phyloP scores from a whole-genome alignment of 2,797 vertebrate genomes.

The Sebastes glaucus region DNA sequence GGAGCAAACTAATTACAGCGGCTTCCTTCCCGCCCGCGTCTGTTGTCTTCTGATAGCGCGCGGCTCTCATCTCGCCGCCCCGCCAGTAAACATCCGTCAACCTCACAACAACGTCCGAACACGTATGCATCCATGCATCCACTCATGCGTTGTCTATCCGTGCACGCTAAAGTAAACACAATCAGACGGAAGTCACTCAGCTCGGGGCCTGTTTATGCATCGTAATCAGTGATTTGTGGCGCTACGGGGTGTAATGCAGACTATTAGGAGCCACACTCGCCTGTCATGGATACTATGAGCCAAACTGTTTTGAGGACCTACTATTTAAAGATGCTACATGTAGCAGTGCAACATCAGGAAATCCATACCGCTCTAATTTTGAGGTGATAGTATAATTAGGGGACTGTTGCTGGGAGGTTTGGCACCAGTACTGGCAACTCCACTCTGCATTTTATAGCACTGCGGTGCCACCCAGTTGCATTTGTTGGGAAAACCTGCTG shows the following conservation, averaged over 20 bases:
- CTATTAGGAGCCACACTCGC: constrained; percentile 50
- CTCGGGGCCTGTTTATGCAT: constrained; percentile 13
- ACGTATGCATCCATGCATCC: neutral
- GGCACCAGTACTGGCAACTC: constrained; percentile 20
- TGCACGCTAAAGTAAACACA: constrained; percentile 21
- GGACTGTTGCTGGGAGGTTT: constrained; percentile 28
- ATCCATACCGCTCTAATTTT: constrained; percentile 53
- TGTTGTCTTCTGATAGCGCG: constrained; percentile 63
- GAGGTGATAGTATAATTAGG: constrained; percentile 64
- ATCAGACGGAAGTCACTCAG: constrained; percentile 5
- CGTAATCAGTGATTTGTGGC: constrained; percentile 25
- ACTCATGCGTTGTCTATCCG: neutral
- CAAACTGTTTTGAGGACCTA: constrained; percentile 29
- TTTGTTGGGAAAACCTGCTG: constrained; percentile 5
- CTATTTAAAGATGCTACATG: constrained; percentile 68
- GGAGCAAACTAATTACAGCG: constrained; percentile 56
- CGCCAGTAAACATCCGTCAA: constrained; percentile 42
- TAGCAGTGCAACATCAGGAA: constrained; percentile 53
- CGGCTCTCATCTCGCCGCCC: constrained; percentile 32
- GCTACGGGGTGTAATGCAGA: constrained; percentile 33
- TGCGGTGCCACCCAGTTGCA: neutral
- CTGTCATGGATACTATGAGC: constrained; percentile 36
- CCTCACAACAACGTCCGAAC: neutral
- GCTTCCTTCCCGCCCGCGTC: constrained; percentile 66
- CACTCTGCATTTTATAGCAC: neutral